Percentiles rank a stretch among this genome's conserved stretches.
These are phyloP conservation scores for Vanessa cardui DNA, from an alignment of 2,888 invertebrate species.

Conservation along the genomic window DNA sequence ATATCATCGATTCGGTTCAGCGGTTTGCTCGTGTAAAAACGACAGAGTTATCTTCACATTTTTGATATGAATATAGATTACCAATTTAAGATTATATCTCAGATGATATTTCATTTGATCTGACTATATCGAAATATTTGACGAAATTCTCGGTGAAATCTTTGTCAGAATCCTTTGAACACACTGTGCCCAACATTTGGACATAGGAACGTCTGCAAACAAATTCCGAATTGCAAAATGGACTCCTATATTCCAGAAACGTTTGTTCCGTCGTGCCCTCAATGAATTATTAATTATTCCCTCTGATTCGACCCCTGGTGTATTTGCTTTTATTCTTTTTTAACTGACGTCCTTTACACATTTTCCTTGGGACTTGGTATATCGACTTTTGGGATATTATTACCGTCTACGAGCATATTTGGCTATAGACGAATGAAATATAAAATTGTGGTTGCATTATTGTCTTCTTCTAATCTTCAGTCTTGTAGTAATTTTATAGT, in stretches of 20 bases:
- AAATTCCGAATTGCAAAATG: slow-evolving; percentile 53
- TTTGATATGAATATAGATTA: too few relatives aligned
- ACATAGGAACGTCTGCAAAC: slow-evolving; percentile 41
- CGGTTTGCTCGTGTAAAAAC: too few relatives aligned
- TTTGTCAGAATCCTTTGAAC: slow-evolving; percentile 14
- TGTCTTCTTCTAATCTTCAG: too few relatives aligned
- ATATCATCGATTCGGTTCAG: too few relatives aligned
- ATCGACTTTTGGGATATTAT: too few relatives aligned
- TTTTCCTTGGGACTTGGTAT: neutral
- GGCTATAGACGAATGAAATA: too few relatives aligned
- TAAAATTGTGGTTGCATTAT: too few relatives aligned
- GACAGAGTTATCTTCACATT: too few relatives aligned
- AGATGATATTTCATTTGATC: too few relatives aligned
- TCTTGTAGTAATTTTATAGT: too few relatives aligned
- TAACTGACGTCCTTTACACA: slow-evolving; percentile 8
- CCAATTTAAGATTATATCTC: too few relatives aligned
- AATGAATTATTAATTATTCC: slow-evolving; percentile 42
- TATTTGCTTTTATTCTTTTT: slow-evolving; percentile 18
- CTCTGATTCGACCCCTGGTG: slow-evolving; percentile 17
- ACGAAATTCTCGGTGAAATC: neutral
- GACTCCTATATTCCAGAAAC: slow-evolving; percentile 38
- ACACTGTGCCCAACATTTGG: slow-evolving; percentile 11
- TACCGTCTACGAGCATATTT: too few relatives aligned
- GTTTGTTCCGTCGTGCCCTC: slow-evolving; percentile 23
- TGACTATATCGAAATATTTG: neutral